Percentiles rank a stretch among this genome's conserved stretches.
phyloP scores from a whole-genome alignment of 2,797 vertebrate genomes.

The Cyclura pinguis region DNA sequence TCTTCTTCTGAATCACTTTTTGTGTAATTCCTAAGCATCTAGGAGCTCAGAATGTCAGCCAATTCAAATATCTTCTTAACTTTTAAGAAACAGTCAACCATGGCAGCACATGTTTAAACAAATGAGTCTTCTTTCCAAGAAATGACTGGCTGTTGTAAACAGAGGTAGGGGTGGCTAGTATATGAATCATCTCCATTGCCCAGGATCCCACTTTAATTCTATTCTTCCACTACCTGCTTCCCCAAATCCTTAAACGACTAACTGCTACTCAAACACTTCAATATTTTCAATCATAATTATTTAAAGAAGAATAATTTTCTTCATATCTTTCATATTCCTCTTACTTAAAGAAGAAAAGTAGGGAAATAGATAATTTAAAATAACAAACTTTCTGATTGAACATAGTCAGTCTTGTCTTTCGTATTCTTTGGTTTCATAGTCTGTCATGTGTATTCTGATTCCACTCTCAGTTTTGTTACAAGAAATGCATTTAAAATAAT shows the following conservation, averaged over 20 bases:
- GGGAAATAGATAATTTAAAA: not conserved
- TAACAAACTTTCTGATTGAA: no score
- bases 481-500: not conserved
- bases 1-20: slow-evolving; percentile 16
- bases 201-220: not conserved
- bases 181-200: not conserved
- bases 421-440: not conserved
- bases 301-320: not conserved
- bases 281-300: not conserved
- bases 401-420: not conserved
- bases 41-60: not conserved
- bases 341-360: not conserved
- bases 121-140: not conserved
- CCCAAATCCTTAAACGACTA: not conserved
- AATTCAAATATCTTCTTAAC: not conserved
- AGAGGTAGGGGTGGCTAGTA: not conserved
- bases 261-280: not conserved
- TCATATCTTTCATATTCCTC: not conserved
- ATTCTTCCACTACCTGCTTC: not conserved
- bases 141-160: not conserved
- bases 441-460: not conserved
- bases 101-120: not conserved
- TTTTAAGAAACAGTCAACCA: not conserved
- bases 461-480: not conserved
- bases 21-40: not conserved